These are phyloP conservation scores for Paradoxurus hermaphroditus DNA, from an alignment of 2,113 vertebrate species.

Conservation along the genomic window DNA sequence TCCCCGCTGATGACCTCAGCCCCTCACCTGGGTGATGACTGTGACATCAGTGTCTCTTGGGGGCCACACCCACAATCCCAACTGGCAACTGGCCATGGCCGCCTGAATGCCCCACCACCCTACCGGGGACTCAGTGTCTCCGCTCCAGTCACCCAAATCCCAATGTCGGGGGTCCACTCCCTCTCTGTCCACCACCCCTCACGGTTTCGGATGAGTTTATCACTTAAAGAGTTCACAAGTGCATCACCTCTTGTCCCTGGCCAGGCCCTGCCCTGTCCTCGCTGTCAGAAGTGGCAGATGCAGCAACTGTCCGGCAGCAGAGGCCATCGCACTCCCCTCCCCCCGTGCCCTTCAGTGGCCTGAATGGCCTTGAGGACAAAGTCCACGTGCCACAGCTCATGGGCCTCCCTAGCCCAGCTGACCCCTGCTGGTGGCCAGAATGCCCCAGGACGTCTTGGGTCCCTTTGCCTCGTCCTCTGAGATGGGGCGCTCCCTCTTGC, in stretches of 20 bases:
- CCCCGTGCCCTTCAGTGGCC: not conserved
- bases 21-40: not conserved
- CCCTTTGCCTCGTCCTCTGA: not conserved
- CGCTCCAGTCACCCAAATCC: not conserved
- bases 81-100: not conserved
- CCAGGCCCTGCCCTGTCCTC: not conserved
- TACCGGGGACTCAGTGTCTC: not conserved
- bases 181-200: not conserved
- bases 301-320: not conserved
- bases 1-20: not conserved
- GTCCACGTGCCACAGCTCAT: not conserved
- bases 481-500: no score
- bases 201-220: not conserved
- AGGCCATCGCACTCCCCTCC: not conserved
- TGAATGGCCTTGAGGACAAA: slow-evolving; percentile 23
- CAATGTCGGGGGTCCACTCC: not conserved
- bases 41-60: not conserved
- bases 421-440: not conserved
- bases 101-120: not conserved
- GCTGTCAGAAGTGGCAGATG: not conserved
- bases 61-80: no score
- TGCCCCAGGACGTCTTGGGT: not conserved
- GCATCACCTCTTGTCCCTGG: not conserved
- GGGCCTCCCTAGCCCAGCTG: not conserved
- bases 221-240: not conserved